These are phyloP conservation scores for Cherax destructor DNA, from an alignment of 1,140 invertebrate genomes.

Conservation along the genomic window DNA sequence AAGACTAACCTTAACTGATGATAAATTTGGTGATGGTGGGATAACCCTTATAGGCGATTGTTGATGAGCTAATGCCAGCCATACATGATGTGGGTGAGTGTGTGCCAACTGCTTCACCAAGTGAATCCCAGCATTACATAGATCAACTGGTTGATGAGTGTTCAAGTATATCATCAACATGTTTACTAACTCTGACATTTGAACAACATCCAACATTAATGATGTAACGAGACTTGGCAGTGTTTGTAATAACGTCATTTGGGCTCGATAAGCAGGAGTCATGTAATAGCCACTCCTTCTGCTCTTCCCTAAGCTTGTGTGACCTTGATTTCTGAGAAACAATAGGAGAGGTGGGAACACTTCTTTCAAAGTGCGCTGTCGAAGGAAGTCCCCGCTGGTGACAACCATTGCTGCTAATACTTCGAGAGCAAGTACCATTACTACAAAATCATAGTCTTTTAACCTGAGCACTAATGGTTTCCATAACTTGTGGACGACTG, in stretches of 20 bases:
- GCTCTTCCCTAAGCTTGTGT: constrained; percentile 1
- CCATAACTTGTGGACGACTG: constrained; percentile 61
- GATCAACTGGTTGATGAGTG: constrained; percentile 12
- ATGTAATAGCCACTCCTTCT: constrained; percentile 40
- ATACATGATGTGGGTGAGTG: constrained; percentile 25
- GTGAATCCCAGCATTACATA: background rate
- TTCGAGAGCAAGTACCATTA: constrained; percentile 26
- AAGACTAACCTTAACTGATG: constrained; percentile 20
- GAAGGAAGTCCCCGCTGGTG: constrained; percentile 52
- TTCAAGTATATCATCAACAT: constrained; percentile 12
- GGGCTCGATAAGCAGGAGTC: constrained; percentile 30
- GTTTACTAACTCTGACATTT: constrained; percentile 22
- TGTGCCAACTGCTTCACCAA: background rate
- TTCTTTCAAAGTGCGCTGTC: constrained; percentile 28
- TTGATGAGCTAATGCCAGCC: constrained; percentile 19
- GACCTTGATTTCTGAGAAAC: constrained; percentile 25
- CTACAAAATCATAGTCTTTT: constrained; percentile 48
- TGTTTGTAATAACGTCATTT: background rate
- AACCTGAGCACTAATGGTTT: constrained; percentile 59
- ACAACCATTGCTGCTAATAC: constrained; percentile 47
- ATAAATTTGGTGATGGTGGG: constrained; percentile 10
- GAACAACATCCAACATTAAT: background rate
- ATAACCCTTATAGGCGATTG: constrained; percentile 24
- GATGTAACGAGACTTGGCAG: background rate
- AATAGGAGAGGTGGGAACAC: constrained; percentile 43